A percentile compares a stretch with the other conserved stretches of the same genome.
phyloP scores from a whole-genome alignment of 2,797 vertebrate genomes.

The Tenualosa ilisha region DNA sequence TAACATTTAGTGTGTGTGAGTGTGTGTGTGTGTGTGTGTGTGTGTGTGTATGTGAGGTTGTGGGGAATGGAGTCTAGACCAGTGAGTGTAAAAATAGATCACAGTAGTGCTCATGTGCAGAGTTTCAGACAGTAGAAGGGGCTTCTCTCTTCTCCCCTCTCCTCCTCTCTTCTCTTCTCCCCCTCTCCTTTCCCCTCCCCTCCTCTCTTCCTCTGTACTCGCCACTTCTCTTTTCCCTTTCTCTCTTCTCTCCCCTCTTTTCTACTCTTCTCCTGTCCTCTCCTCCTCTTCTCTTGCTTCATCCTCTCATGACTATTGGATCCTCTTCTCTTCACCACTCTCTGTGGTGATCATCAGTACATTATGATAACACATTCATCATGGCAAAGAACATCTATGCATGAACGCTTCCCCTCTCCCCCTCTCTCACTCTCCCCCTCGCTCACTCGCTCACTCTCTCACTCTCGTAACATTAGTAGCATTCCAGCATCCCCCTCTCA shows the following conservation, averaged over 20 bases:
- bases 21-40: conserved; percentile 10
- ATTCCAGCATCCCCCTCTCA: too few species aligned
- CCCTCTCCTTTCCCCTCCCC: not conserved
- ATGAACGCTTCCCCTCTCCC: conserved; percentile 14
- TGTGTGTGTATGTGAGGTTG: not conserved
- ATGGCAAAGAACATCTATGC: not conserved
- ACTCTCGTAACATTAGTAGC: not conserved
- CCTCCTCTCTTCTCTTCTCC: not conserved
- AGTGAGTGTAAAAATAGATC: conserved; percentile 52
- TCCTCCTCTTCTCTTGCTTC: not conserved
- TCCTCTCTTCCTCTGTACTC: not conserved
- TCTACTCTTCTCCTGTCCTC: not conserved
- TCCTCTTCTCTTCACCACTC: not conserved
- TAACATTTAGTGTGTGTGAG: not conserved
- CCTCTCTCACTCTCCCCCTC: not conserved
- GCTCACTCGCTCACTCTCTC: conserved; percentile 2
- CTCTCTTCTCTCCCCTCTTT: not conserved
- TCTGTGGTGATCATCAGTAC: not conserved
- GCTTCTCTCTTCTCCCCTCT: not conserved
- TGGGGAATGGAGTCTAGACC: conserved; percentile 45
- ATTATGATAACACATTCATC: too few species aligned
- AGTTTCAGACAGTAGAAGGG: not conserved
- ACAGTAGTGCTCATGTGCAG: not conserved
- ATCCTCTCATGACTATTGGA: not conserved
- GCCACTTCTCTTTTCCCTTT: not conserved